phyloP scores from a whole-genome alignment of 2,888 invertebrate genomes.

The Rhopalosiphum nymphaeae region DNA sequence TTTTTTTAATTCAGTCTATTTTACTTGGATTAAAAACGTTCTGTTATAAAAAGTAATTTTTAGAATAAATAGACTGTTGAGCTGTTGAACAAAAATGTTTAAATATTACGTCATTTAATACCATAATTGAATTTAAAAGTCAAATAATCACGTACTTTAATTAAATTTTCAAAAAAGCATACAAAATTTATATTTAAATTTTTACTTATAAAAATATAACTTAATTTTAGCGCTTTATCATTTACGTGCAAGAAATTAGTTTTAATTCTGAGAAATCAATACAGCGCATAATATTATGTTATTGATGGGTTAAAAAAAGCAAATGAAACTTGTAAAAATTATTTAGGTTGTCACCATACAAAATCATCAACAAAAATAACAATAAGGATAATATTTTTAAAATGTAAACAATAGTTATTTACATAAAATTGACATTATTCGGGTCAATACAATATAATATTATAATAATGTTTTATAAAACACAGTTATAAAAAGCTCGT shows the following conservation, averaged over 20 bases:
- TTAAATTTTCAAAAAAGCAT: not conserved
- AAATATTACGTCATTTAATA: not conserved
- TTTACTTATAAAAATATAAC: not conserved
- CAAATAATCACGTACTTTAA: not conserved
- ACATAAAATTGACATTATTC: slow-evolving; percentile 15
- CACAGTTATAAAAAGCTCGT: not conserved
- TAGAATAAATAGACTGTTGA: not conserved
- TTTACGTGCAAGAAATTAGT: not conserved
- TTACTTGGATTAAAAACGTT: not conserved
- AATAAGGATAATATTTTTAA: not conserved
- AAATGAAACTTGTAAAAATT: not conserved
- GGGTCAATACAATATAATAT: not conserved
- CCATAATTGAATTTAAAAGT: not conserved
- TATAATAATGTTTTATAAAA: not conserved
- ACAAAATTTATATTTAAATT: not conserved
- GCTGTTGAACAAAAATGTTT: not conserved
- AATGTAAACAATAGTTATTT: slow-evolving; percentile 12
- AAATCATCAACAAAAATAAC: not conserved
- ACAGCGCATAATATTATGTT: not conserved
- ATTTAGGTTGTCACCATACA: not conserved
- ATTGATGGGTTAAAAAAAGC: not conserved
- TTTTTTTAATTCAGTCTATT: not conserved
- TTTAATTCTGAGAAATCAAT: not conserved
- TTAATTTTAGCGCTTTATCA: not conserved
- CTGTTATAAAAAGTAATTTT: not conserved